Evolutionary conservation across 2,888 invertebrate species (phyloP).

Genomic region (Hirtodrosophila confusa): DNA sequence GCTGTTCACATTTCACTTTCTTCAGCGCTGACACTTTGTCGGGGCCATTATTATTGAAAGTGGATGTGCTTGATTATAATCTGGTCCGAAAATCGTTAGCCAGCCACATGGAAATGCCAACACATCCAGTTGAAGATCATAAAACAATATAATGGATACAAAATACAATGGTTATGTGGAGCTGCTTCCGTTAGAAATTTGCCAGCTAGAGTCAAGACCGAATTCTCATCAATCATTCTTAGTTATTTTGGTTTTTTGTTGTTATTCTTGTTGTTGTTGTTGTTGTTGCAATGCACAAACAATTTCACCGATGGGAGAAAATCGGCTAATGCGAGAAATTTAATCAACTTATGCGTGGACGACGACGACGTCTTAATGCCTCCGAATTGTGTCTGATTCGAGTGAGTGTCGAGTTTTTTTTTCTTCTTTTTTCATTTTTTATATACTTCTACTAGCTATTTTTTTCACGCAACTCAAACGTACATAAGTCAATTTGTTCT

Average conservation of each 20-base stretch:
- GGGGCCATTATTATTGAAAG: conserved; percentile 70
- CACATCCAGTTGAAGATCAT: not conserved
- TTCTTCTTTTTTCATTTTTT: conserved; percentile 46
- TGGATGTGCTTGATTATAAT: conserved; percentile 68
- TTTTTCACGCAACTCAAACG: conserved; percentile 29
- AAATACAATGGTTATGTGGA: conserved; percentile 33
- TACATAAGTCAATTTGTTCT: conserved; percentile 68
- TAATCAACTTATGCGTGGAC: conserved; percentile 73
- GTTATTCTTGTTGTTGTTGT: conserved; percentile 2
- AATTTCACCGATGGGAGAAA: conserved; percentile 70
- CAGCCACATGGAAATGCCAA: conserved; percentile 34
- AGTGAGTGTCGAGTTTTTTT: conserved; percentile 53
- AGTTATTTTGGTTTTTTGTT: conserved; percentile 18
- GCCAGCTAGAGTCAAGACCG: conserved; percentile 17
- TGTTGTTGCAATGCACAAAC: conserved; percentile 35
- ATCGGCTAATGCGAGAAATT: conserved; percentile 78
- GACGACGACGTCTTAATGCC: conserved; percentile 66
- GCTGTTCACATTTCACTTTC: conserved; percentile 73
- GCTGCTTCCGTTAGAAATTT: conserved; percentile 60
- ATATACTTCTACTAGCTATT: conserved; percentile 16
- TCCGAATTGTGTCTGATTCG: conserved; percentile 31
- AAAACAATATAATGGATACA: not conserved
- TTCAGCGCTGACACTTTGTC: conserved; percentile 50
- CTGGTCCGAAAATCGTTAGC: conserved; percentile 43
- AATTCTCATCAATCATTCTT: conserved; percentile 77